These are phyloP conservation scores for Micromesistius poutassou DNA, from an alignment of 2,797 vertebrate genomes.

Conservation along the genomic window DNA sequence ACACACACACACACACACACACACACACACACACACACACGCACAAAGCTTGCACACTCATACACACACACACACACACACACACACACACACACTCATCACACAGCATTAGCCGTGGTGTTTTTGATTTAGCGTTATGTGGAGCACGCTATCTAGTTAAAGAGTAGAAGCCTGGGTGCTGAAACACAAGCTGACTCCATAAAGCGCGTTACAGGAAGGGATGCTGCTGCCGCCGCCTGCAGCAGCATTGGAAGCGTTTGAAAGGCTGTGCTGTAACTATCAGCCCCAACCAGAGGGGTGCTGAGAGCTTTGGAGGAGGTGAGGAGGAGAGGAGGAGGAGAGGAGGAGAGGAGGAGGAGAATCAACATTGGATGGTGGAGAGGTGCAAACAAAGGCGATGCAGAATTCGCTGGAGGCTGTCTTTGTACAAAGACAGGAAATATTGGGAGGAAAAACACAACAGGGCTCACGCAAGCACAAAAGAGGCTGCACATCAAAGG, in stretches of 20 bases:
- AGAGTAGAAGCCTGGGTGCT: constrained; percentile 9
- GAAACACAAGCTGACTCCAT: constrained; percentile 38
- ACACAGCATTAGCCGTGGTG: constrained; percentile 8
- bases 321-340: constrained; percentile 27
- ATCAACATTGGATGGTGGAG: constrained; percentile 30
- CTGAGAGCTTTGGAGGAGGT: constrained; percentile 17
- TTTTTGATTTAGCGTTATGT: constrained; percentile 33
- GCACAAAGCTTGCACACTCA: no score
- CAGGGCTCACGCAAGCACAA: background rate
- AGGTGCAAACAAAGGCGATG: constrained; percentile 31
- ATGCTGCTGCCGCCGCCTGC: constrained; percentile 47
- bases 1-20: background rate
- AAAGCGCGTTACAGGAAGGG: constrained; percentile 22
- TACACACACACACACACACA: background rate
- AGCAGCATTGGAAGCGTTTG: constrained; percentile 58
- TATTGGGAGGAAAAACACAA: background rate
- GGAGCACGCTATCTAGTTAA: constrained; percentile 25
- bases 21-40: no score
- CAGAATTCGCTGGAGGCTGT: constrained; percentile 19
- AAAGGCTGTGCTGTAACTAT: constrained; percentile 56
- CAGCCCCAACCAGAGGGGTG: constrained; percentile 56
- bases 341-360: constrained; percentile 24
- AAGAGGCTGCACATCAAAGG: background rate
- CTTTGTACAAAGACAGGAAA: constrained; percentile 26
- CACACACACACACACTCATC: no score